A percentile compares a stretch with the other conserved stretches of the same genome.
Conservation (phyloP, 2,888 invertebrate genomes). For the Magallana nippona region DNA sequence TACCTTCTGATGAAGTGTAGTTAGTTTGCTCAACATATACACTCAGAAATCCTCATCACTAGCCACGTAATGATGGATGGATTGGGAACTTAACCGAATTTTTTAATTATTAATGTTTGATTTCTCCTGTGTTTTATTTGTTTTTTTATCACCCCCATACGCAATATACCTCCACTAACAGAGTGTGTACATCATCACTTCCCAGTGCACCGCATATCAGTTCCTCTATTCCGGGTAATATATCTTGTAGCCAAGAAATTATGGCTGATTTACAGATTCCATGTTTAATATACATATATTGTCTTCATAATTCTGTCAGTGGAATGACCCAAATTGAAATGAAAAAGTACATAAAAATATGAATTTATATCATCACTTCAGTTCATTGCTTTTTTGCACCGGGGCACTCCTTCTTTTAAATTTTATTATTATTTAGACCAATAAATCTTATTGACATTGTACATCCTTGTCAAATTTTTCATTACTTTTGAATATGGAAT, state of each 20-base stretch:
- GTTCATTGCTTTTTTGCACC: too few relatives aligned
- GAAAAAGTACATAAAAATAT: too few relatives aligned
- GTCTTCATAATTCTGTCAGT: background rate
- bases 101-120: conserved; percentile 27
- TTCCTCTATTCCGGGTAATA: background rate
- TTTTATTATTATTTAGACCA: too few relatives aligned
- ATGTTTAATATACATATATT: background rate
- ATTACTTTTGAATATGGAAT: too few relatives aligned
- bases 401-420: too few relatives aligned
- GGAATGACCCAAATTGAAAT: background rate
- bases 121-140: conserved; percentile 12
- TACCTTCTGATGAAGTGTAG: background rate
- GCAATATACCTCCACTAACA: background rate
- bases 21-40: background rate
- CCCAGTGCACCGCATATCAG: background rate
- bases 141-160: conserved; percentile 19
- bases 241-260: conserved; percentile 13
- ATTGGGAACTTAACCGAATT: conserved; percentile 7
- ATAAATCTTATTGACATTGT: too few relatives aligned
- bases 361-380: too few relatives aligned
- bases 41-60: conserved; percentile 3
- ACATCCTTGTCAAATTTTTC: too few relatives aligned
- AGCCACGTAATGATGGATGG: background rate
- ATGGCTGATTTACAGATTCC: conserved; percentile 10
- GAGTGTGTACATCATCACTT: background rate